A percentile compares a stretch with the other conserved stretches of the same genome.
Conservation (phyloP, 2,113 vertebrate genomes). For the Nerophis lumbriciformis region DNA sequence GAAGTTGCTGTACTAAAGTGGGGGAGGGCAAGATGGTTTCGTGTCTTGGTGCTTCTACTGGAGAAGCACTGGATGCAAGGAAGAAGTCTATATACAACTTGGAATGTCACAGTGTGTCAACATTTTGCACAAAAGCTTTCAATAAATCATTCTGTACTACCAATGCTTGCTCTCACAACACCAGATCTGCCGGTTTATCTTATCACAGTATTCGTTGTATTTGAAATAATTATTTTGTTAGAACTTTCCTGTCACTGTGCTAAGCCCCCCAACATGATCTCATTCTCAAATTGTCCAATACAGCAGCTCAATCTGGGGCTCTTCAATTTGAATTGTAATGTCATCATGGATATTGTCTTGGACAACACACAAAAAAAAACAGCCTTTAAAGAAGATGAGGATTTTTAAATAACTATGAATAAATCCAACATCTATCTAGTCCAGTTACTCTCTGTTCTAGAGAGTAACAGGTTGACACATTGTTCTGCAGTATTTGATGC, state of each 20-base stretch:
- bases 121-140: slow-evolving; percentile 24
- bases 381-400: neutral
- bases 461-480: neutral
- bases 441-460: no score
- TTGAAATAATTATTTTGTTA: neutral
- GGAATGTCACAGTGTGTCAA: slow-evolving; percentile 27
- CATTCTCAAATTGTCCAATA: neutral
- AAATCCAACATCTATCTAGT: neutral
- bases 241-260: neutral
- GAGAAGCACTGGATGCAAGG: slow-evolving; percentile 17
- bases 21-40: neutral
- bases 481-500: neutral
- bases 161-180: slow-evolving; percentile 15
- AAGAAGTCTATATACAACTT: slow-evolving; percentile 9
- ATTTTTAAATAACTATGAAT: no score
- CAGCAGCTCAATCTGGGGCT: neutral
- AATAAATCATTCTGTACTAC: slow-evolving; percentile 12
- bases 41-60: slow-evolving; percentile 6
- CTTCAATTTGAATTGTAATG: neutral
- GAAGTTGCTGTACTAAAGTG: slow-evolving; percentile 33
- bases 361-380: neutral
- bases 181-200: neutral
- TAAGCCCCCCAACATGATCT: neutral
- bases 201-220: neutral
- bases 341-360: neutral